Conservation (phyloP, 2,113 vertebrate species). For the Gambusia holbrooki region DNA sequence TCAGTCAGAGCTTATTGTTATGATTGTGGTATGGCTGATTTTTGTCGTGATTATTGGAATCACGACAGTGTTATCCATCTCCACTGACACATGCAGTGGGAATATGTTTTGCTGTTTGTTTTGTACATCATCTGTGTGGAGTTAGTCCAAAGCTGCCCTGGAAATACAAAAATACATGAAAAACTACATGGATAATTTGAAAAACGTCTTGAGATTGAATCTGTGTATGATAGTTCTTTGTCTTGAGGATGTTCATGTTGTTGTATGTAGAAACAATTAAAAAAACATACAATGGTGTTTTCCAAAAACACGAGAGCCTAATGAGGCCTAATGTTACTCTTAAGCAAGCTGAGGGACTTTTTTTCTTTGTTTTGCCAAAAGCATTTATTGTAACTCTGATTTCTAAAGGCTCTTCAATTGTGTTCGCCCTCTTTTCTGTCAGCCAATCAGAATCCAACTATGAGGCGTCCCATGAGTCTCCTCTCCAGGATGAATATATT, state of each 20-base stretch:
- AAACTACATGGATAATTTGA: background rate
- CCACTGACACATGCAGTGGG: too few relatives aligned
- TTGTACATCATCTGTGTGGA: background rate
- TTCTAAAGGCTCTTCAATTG: constrained; percentile 9
- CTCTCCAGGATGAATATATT: constrained; percentile 48
- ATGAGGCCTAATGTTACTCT: background rate
- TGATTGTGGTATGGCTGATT: background rate
- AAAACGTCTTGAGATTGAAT: background rate
- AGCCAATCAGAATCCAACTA: constrained; percentile 43
- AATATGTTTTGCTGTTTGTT: background rate
- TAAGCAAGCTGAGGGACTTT: background rate
- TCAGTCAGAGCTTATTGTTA: background rate
- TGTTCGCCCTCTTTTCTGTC: constrained; percentile 12
- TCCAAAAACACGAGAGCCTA: background rate
- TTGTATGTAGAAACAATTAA: background rate
- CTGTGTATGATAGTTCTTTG: background rate
- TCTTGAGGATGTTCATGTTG: background rate
- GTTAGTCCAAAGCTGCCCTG: background rate
- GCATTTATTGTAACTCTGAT: constrained; percentile 32
- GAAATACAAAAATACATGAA: background rate
- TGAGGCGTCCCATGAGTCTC: constrained; percentile 35
- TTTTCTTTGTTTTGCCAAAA: constrained; percentile 16
- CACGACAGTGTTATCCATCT: background rate
- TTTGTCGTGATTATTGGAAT: background rate
- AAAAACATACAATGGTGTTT: background rate